Evolutionary conservation across 2,113 vertebrate genomes (phyloP), one percentile per base, ranked within the genome.

Genomic region (Alligator sinensis): DNA sequence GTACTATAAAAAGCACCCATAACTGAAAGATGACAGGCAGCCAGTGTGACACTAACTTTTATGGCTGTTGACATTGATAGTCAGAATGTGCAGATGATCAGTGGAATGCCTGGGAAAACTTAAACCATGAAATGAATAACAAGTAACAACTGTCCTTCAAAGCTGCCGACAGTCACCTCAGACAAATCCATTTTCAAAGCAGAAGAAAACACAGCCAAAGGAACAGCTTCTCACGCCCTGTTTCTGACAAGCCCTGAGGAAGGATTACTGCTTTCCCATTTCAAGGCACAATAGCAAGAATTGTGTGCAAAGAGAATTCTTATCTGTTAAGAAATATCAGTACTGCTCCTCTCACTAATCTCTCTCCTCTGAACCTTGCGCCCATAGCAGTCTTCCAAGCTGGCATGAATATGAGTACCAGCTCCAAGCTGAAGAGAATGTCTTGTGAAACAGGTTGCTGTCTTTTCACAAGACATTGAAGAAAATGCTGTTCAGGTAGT

Each of bases 241-340:
- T 92, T 92, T 95, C 91, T 93, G 92, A 91, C 64, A 72, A 93
- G 62, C 72, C 54, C 27, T 86, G 59, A 89, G 93, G 83, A 94
- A 84, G 93, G 87, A 34, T 63, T 80, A 92, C 88, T 19, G 3
- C 64, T 92, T 75, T 30, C 24, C n/a, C 91, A n/a, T 86, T 96
- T 87, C 86, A 85, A 80, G 91, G 87, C 47, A 84, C 47, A 76
- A 12, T 80, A 72, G 86, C 87, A 90, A 82, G 47, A 0, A 0
- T 62, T 88, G 57, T 15, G 47, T 91, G 91, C n/a, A 72, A 64
- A 88, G 92, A 90, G 62, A 93, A 86, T 60, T 55, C 87, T 94
- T 92, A 84, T 93, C 89, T 86, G 12, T 94, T 59, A 91, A 94
- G 91, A 96, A 94, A 91, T 93, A 90, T 81, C 86, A 86, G 12